Conservation (phyloP, 2,113 vertebrate genomes). For the Eupsittula cactorum region DNA sequence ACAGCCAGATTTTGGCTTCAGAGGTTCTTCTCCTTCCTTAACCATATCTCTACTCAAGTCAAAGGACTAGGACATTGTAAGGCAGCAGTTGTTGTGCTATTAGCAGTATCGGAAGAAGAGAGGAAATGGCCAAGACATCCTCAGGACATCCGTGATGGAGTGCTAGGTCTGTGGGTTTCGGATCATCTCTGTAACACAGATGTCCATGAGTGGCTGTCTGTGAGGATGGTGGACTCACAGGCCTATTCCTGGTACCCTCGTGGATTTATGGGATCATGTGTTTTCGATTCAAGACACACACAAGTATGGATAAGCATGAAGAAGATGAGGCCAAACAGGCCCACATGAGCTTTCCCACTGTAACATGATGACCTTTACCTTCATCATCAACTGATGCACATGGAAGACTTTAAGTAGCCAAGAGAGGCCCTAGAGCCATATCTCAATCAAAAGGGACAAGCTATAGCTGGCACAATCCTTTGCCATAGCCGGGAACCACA, state of each 20-base stretch:
- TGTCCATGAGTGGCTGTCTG: too few relatives aligned
- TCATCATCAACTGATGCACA: neutral
- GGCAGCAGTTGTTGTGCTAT: neutral
- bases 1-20: neutral
- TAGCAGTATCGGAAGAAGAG: neutral
- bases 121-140: neutral
- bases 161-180: neutral
- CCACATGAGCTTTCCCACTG: neutral
- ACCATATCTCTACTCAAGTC: neutral
- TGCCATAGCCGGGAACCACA: neutral
- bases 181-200: neutral
- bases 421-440: neutral
- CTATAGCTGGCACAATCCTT: neutral
- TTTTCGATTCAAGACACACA: neutral
- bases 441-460: neutral
- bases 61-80: neutral
- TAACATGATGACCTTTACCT: rapidly evolving
- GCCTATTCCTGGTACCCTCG: rapidly evolving
- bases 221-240: neutral
- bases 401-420: neutral
- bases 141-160: neutral
- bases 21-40: neutral
- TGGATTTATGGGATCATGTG: neutral
- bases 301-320: neutral
- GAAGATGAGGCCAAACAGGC: neutral